Evolutionary conservation across 2,797 vertebrate genomes (phyloP), one percentile per base, ranked within the genome.

Genomic region (Fratercula arctica): DNA sequence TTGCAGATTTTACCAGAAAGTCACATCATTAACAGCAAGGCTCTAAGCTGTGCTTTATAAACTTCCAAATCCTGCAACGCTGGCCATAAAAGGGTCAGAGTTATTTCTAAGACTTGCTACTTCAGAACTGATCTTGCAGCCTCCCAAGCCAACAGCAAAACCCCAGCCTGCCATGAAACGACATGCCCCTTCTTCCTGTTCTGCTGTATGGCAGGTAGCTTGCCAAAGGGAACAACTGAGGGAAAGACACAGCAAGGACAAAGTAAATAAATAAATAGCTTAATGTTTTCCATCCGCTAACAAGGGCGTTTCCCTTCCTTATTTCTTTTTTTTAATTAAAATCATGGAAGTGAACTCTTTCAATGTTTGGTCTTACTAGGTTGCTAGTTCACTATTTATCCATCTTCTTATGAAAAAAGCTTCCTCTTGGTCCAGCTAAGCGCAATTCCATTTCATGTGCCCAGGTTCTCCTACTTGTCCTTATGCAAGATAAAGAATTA

Each of bases 131-230:
- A 85, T 43, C 35, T n/a, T 66, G 33, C 31, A 48, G 39, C 21
- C 50, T 74, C 21, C 11, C 45, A 76, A 39, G 29, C 19, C 48
- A 92, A 88, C 10, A 54, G 53, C 57, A 93, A 86, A 92, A 45
- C 9, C 28, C 43, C 31, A 72, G 35, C 24, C 41, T 43, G 21
- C 28, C 21, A 53, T 19, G 57, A 53, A 31, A 53, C 41, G 69
- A 43, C 29, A 9, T 3, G 14, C 14, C 48, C 26, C 46, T 88
- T 75, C 68, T 51, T 75, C 57, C 46, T 1, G 1, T 37, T 64
- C 16, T n/a, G 50, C 60, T 39, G 39, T 15, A 48, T 0, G 0
- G 15, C 16, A 56, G 5, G 15, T 19, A 56, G 4, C 21, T 74
- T 21, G 1, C 46, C 72, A 72, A 78, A 89, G 16, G 10, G 24